A percentile compares a stretch with the other conserved stretches of the same genome.
Conservation (phyloP, 1,140 invertebrate genomes). For the Centruroides sculpturatus region DNA sequence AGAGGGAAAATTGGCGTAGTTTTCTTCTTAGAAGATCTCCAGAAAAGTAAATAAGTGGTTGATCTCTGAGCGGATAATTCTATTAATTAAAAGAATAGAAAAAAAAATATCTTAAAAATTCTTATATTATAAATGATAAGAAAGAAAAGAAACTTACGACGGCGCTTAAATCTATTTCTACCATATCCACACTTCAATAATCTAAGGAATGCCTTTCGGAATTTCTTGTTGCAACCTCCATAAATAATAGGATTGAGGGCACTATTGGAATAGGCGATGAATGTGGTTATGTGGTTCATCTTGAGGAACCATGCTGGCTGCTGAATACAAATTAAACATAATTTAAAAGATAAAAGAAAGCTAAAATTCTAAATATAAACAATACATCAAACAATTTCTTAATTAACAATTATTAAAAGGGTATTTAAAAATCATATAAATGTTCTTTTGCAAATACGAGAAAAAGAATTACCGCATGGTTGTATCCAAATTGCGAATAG, state of each 20-base stretch:
- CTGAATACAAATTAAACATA: slow-evolving; percentile 18
- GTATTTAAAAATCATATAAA: neutral
- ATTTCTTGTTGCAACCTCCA: slow-evolving; percentile 33
- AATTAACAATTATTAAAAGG: neutral
- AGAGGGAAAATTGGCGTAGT: too few species aligned
- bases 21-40: too few species aligned
- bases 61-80: too few species aligned
- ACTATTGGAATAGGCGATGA: slow-evolving; percentile 34
- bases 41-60: too few species aligned
- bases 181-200: slow-evolving; percentile 8
- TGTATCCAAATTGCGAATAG: neutral
- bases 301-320: slow-evolving; percentile 31
- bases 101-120: too few species aligned
- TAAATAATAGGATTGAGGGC: slow-evolving; percentile 37
- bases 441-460: neutral
- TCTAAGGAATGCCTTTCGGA: slow-evolving; percentile 17
- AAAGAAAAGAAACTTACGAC: slow-evolving; percentile 4
- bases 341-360: neutral
- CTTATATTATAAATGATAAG: neutral
- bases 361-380: neutral
- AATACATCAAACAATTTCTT: too few species aligned
- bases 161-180: slow-evolving; percentile 2
- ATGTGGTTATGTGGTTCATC: slow-evolving; percentile 29
- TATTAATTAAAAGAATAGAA: too few species aligned
- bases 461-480: too few species aligned